A percentile compares a stretch with the other conserved stretches of the same genome.
phyloP scores from a whole-genome alignment of 2,888 invertebrate genomes.

The Lycophotia porphyrea region DNA sequence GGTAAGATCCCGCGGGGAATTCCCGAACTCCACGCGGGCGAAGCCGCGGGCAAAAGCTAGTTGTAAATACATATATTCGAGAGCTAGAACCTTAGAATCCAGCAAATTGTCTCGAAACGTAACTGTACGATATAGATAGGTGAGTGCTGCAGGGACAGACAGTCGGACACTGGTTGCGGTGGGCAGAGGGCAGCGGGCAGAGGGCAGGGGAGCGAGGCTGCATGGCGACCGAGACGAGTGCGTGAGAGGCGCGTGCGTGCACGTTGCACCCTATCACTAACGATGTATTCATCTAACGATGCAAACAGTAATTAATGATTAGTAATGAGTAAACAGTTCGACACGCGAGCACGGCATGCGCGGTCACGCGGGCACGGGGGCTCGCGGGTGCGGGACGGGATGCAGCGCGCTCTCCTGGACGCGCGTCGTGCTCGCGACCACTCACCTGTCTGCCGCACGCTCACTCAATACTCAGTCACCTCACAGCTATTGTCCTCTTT shows the following conservation, averaged over 20 bases:
- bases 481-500: slow-evolving; percentile 46
- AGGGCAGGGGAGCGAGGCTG: background rate
- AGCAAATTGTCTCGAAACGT: background rate
- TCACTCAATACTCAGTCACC: slow-evolving; percentile 14
- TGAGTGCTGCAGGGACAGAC: slow-evolving; percentile 1
- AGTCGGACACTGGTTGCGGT: background rate
- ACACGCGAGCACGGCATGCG: background rate
- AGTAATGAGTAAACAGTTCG: slow-evolving; percentile 37
- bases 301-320: slow-evolving; percentile 40
- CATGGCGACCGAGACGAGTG: background rate
- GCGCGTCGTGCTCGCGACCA: slow-evolving; percentile 21
- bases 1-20: no score
- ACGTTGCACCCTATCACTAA: slow-evolving; percentile 50
- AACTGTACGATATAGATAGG: background rate
- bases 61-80: no score
- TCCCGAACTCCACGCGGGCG: no score
- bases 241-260: slow-evolving; percentile 39
- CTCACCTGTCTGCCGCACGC: slow-evolving; percentile 31
- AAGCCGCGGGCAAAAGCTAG: no score
- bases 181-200: background rate
- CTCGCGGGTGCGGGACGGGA: background rate
- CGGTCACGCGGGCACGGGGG: background rate
- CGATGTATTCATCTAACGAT: slow-evolving; percentile 45
- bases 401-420: background rate
- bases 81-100: background rate